Evolutionary conservation across 2,888 invertebrate species (phyloP), one percentile per base, ranked within the genome.

Genomic region (Meteorus colon): DNA sequence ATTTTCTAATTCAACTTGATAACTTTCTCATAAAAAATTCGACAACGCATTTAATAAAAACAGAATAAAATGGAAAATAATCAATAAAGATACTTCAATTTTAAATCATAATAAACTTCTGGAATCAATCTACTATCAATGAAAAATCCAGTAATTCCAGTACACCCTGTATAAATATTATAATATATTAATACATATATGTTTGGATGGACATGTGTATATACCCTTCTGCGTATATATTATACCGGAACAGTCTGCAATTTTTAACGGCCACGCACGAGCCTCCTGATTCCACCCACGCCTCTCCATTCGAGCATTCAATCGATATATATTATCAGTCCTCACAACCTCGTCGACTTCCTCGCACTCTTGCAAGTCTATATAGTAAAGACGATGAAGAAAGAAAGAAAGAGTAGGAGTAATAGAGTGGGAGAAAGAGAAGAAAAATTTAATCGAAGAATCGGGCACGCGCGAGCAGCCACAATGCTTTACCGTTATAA

Each of bases 401-500:
- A 10, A 66, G 66, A 37, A n/a, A 67, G n/a, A 55, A 34, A 55
- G 48, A 73, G 31, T 16, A 63, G 51, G 51, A 34, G 24, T 2
- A 0, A 12, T 8, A 12, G 41, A 41, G 41, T 41, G 41, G 41
- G 12, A 29, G 37, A 68, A 60, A 45, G 51, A 55, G 59, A 60
- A 14, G 31, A 71, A 62, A 71, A 66, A 66, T 66, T 51, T 71
- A 75, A 75, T 75, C 71, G 75, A 45, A 41, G 71, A 69, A 75
- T 71, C 75, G 73, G 70, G 75, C 73, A 70, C 70, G 70, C 73
- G 70, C 73, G 75, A 73, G 69, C 70, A 70, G n/a, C 69, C 73
- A 77, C 75, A 77, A 77, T 77, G 73, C 73, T 65, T 75, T 73
- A 77, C 77, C 77, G 77, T 77, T 77, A 41, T 6, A 77, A 62